Evolutionary conservation across 2,113 vertebrate genomes (phyloP), one percentile per base, ranked within the genome.

Genomic region (Nothobranchius furzeri): DNA sequence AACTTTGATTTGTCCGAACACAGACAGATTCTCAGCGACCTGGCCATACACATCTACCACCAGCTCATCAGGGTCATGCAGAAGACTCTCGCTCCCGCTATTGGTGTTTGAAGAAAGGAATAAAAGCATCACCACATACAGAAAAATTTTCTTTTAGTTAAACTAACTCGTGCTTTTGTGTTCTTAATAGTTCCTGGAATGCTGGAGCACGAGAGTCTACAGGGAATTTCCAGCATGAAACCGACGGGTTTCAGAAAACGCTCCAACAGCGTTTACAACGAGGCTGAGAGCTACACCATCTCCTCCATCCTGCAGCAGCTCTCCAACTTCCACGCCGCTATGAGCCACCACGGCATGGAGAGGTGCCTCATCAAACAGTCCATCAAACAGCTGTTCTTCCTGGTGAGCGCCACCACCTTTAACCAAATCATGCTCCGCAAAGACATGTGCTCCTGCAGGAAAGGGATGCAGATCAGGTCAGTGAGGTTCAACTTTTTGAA

Each of bases 401-500:
- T 96, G 15, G 90, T 99, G 1, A 95, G 95, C 9, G 92, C 96
- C 0, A 87, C 92, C 64, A 93, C 95, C 7, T 92, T 99, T 56
- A 99, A 99, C 73, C 96, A 93, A 76, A 95, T 99, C 64, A 93
- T 99, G 82, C 94, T 99, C n/a, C 95, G 98, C 69, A 99, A 99
- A 89, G 97, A 99, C 81, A 95, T 99, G 95, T 99, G 96, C 83
- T 99, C 98, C 9, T 99, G 96, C 83, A 94, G 98, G 30, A 99
- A 99, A 90, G 98, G 98, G 73, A 98, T 99, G 98, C 97, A 99
- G 81, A 99, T 99, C 89, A 95, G 98, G 98, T 99, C 9, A 40
- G 81, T 81, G 80, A 50, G 47, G 30, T 30, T 68, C 62, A 0
- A 8, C 24, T 69, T 52, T 45, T 17, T 40, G 1, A 43, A 3